phyloP scores from a whole-genome alignment of 2,797 vertebrate genomes.

The Echeneis naucrates region DNA sequence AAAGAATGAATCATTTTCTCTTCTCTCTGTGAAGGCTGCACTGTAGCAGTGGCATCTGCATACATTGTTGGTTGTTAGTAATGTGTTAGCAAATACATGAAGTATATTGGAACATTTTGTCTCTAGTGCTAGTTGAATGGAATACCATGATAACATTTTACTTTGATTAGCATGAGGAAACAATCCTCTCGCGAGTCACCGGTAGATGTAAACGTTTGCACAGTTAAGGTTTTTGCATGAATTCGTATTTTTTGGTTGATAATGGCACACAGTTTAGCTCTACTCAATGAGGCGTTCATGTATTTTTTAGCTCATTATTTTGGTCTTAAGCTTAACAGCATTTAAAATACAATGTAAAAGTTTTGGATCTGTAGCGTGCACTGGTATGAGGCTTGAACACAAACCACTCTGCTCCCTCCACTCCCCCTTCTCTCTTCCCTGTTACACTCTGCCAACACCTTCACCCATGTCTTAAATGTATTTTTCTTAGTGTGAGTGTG shows the following conservation, averaged over 20 bases:
- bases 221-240: slow-evolving; percentile 1
- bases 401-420: not conserved
- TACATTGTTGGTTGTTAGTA: slow-evolving; percentile 24
- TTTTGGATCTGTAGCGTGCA: too few species aligned
- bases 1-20: slow-evolving; percentile 35
- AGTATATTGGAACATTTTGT: not conserved
- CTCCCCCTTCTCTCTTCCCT: not conserved
- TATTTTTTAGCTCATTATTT: too few species aligned
- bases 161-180: slow-evolving; percentile 6
- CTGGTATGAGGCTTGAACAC: not conserved
- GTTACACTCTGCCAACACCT: not conserved
- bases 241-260: not conserved
- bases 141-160: not conserved
- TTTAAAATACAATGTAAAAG: too few species aligned
- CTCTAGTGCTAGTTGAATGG: slow-evolving; percentile 4
- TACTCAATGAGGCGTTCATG: too few species aligned
- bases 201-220: not conserved
- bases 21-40: slow-evolving; percentile 25
- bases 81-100: slow-evolving; percentile 39
- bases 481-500: too few species aligned
- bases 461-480: not conserved
- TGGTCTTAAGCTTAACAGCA: too few species aligned
- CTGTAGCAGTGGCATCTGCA: slow-evolving; percentile 21
- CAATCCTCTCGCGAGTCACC: not conserved
- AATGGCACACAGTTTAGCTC: too few species aligned